phyloP scores from a whole-genome alignment of 2,888 invertebrate genomes.

The Cecidostiba fungosa region DNA sequence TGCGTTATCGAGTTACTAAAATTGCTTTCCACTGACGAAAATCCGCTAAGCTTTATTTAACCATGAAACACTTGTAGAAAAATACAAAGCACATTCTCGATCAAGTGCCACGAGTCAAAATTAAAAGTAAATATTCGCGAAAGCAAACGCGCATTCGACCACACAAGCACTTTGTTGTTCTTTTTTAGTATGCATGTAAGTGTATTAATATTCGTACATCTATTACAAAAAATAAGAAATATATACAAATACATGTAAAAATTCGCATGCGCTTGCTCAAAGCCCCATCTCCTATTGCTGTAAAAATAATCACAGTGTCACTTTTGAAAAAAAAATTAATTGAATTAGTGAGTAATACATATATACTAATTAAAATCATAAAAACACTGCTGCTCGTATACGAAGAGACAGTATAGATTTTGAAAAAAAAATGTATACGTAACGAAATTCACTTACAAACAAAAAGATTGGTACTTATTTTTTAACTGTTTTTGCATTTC shows the following conservation, averaged over 20 bases:
- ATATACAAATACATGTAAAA: slow-evolving; percentile 71
- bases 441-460: background rate
- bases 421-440: slow-evolving; percentile 2
- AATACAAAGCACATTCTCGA: background rate
- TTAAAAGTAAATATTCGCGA: background rate
- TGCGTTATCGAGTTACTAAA: background rate
- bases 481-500: background rate
- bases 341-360: slow-evolving; percentile 73
- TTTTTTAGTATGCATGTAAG: slow-evolving; percentile 65
- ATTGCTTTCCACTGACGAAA: background rate
- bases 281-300: slow-evolving; percentile 79
- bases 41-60: slow-evolving; percentile 23
- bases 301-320: slow-evolving; percentile 66
- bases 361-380: slow-evolving; percentile 70
- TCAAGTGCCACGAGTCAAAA: background rate
- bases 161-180: slow-evolving; percentile 49
- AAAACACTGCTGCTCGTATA: slow-evolving; percentile 66
- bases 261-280: slow-evolving; percentile 76
- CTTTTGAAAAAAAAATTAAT: slow-evolving; percentile 72
- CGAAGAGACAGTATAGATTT: slow-evolving; percentile 61
- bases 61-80: background rate
- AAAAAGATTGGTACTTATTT: background rate
- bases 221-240: slow-evolving; percentile 67
- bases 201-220: slow-evolving; percentile 70
- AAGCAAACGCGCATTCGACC: slow-evolving; percentile 30